Evolutionary conservation across 2,797 vertebrate genomes (phyloP), one percentile per base, ranked within the genome.

Genomic region (Glossophaga mutica): DNA sequence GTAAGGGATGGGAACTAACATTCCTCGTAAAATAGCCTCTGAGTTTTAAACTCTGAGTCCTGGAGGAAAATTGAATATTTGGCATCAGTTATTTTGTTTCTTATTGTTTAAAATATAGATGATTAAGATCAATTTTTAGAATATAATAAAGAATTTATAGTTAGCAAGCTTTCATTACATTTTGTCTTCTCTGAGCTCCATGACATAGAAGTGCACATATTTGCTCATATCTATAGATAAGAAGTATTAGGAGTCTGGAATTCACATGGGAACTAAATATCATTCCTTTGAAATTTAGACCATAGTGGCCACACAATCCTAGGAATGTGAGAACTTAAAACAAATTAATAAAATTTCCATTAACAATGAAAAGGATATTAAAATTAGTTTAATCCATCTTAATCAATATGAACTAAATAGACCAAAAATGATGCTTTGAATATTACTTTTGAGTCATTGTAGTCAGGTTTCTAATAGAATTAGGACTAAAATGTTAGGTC

Each of bases 51-150:
- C 71, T 67, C n/a, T 37, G 74, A n/a, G 9, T 67, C 82, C 39
- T 79, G 18, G 37, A 68, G n/a, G 32, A 96, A 87, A 87, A 79
- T 76, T 44, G 85, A 90, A 91, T 94, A 46, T 57, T 46, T 84
- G 67, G 39, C 14, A 89, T 42, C 8, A 48, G 14, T 74, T 67
- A 93, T 81, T 92, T 95, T 94, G 19, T 14, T 87, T 92, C 32
- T 88, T 68, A 42, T 48, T n/a, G 18, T 44, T 82, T 90, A 83
- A 96, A 93, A 65, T 67, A 67, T 8, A 88, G 55, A 74, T 90
- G 19, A 67, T 52, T 70, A 62, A 46, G 32, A 10, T 68, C 19
- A 50, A 9, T 62, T 71, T 78, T 74, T 76, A 16, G 12, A 59
- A 37, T 65, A 21, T 6, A 29, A 52, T 67, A 16, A 6, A 68